A percentile compares a stretch with the other conserved stretches of the same genome.
Conservation (phyloP, 2,113 vertebrate genomes). For the Oxyruncus cristatus region DNA sequence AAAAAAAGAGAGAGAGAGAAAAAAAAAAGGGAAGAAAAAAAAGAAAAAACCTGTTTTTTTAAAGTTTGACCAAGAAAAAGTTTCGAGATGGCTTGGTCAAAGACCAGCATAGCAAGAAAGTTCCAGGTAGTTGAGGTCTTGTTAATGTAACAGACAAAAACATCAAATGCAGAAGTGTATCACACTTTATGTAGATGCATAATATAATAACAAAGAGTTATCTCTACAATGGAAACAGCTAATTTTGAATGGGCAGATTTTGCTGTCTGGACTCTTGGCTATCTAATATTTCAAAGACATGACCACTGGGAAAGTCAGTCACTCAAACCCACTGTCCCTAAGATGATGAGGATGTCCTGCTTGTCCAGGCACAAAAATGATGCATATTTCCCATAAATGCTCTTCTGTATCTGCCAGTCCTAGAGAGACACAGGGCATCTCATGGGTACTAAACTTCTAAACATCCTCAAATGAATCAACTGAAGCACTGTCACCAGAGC, state of each 20-base stretch:
- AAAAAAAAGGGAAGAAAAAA: too few species aligned
- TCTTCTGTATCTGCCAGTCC: not conserved
- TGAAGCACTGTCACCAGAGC: not conserved
- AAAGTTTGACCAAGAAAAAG: not conserved
- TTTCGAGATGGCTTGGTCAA: not conserved
- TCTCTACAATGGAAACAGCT: not conserved
- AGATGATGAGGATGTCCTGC: not conserved
- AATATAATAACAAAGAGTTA: not conserved
- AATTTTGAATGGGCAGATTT: not conserved
- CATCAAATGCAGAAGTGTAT: not conserved
- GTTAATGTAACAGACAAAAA: not conserved
- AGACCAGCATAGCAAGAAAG: not conserved
- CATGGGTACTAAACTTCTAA: not conserved
- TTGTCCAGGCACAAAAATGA: not conserved
- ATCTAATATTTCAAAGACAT: not conserved
- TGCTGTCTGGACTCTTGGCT: not conserved
- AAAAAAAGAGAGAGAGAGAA: too few species aligned
- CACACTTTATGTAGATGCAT: not conserved
- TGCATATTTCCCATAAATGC: not conserved
- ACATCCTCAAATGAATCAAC: not conserved
- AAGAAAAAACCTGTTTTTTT: not conserved
- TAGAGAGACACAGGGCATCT: not conserved
- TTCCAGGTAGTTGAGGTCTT: not conserved
- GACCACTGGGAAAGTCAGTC: not conserved
- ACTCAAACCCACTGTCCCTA: not conserved